Evolutionary conservation across 2,888 invertebrate genomes (phyloP).

Genomic region (Dorcus hopei): DNA sequence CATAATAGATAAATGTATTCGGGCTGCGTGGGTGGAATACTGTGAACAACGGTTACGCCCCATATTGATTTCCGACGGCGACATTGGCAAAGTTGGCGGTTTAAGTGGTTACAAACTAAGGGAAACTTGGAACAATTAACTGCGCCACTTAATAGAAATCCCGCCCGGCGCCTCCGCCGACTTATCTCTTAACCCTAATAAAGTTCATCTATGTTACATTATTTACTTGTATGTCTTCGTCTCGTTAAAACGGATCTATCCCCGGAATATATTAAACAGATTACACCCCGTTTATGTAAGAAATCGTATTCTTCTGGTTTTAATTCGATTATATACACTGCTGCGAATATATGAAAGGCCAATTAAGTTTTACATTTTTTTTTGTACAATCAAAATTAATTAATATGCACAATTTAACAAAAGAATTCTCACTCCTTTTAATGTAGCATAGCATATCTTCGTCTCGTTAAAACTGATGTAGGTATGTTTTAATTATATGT

Average conservation of each 20-base stretch:
- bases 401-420: no score
- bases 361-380: no score
- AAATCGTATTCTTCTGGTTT: no score
- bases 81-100: not conserved
- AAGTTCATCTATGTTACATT: not conserved
- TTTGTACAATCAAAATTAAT: no score
- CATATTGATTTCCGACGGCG: not conserved
- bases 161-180: not conserved
- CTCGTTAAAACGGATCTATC: not conserved
- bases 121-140: constrained; percentile 2
- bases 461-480: no score
- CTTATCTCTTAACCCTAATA: not conserved
- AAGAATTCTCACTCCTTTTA: no score
- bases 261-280: not conserved
- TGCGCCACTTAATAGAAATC: constrained; percentile 3
- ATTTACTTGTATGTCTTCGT: not conserved
- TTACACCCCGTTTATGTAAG: not conserved
- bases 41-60: not conserved
- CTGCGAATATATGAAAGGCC: no score
- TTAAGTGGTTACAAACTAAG: constrained; percentile 1
- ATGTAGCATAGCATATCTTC: no score
- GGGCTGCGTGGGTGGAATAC: not conserved
- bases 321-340: no score
- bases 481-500: no score
- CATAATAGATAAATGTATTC: not conserved